Evolutionary conservation across 2,113 vertebrate genomes (phyloP).

Genomic region (Litocranius walleri): DNA sequence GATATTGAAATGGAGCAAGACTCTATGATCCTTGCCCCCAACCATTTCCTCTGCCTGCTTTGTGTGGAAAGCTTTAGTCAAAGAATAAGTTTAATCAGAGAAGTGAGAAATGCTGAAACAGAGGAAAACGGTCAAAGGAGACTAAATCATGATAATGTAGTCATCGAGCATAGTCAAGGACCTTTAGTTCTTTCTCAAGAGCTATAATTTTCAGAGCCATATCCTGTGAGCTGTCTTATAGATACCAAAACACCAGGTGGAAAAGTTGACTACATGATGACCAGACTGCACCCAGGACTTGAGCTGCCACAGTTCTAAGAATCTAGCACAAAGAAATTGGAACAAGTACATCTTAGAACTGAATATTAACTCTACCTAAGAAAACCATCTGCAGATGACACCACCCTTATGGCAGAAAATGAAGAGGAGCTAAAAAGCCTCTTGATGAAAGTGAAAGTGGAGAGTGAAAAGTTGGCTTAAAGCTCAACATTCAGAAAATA

Average conservation of each 20-base stretch:
- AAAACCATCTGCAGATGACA: too few relatives aligned
- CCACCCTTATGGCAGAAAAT: too few relatives aligned
- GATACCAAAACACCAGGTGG: not conserved
- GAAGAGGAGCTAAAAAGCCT: too few relatives aligned
- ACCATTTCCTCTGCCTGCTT: not conserved
- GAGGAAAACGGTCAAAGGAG: not conserved
- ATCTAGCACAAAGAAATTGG: not conserved
- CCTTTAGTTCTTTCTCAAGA: not conserved
- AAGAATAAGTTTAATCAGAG: not conserved
- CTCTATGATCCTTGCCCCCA: not conserved
- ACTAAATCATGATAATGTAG: not conserved
- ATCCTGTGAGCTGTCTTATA: not conserved
- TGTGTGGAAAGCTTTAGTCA: not conserved
- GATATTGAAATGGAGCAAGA: not conserved
- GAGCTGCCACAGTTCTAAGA: not conserved
- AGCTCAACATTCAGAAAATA: too few relatives aligned
- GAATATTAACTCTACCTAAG: not conserved
- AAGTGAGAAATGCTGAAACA: not conserved
- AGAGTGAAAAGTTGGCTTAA: too few relatives aligned
- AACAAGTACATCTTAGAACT: not conserved
- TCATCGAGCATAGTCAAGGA: not conserved
- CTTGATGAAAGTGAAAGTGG: too few relatives aligned
- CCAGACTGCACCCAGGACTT: not conserved
- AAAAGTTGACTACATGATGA: not conserved
- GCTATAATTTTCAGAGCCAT: not conserved